A percentile compares a stretch with the other conserved stretches of the same genome.
Evolutionary conservation across 1,140 invertebrate genomes (phyloP).

Genomic region (Xylocopa sonorina): DNA sequence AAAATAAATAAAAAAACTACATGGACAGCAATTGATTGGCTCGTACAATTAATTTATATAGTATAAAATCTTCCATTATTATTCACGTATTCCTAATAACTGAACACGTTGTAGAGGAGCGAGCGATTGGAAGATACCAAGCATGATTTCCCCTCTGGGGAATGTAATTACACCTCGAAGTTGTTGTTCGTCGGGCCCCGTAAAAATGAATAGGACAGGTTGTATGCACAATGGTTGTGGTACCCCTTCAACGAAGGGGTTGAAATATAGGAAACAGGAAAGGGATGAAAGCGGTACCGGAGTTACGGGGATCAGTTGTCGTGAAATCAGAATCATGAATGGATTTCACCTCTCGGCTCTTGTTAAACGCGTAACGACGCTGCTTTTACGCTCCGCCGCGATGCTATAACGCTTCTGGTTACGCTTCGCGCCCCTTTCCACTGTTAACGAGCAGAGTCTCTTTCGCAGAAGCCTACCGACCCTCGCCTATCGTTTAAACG

Average conservation of each 20-base stretch:
- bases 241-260: too few species aligned
- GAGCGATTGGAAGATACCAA: not conserved
- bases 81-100: too few species aligned
- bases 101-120: too few species aligned
- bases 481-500: too few species aligned
- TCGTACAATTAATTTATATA: too few species aligned
- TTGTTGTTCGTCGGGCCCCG: not conserved
- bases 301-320: not conserved
- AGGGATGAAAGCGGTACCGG: too few species aligned
- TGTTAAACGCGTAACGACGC: constrained; percentile 7
- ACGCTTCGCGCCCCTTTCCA: not conserved
- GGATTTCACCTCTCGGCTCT: not conserved
- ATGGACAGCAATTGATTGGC: too few species aligned
- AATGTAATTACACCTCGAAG: constrained; percentile 35
- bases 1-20: too few species aligned
- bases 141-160: not conserved
- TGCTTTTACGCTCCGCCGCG: not conserved
- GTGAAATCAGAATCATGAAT: constrained; percentile 17
- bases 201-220: constrained; percentile 22
- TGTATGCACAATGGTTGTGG: too few species aligned
- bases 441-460: not conserved
- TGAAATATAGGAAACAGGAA: not conserved
- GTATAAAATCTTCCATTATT: too few species aligned
- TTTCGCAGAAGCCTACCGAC: not conserved
- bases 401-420: not conserved